phyloP scores from a whole-genome alignment of 2,113 vertebrate genomes.

The Tragelaphus buxtoni region DNA sequence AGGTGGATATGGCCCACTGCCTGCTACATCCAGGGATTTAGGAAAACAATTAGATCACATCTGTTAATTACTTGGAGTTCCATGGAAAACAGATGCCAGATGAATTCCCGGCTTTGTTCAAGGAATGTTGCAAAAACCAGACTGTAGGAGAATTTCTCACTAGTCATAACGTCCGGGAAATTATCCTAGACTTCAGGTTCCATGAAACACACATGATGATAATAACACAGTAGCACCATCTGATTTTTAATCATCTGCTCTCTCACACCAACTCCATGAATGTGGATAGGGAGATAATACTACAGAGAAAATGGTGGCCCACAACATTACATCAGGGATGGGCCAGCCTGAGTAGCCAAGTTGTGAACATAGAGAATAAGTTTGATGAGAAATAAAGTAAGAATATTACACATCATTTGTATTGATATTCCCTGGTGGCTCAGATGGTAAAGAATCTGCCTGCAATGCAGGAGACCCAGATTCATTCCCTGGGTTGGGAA shows the following conservation, averaged over 20 bases:
- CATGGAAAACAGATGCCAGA: conserved; percentile 33
- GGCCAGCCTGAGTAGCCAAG: neutral
- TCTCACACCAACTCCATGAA: neutral
- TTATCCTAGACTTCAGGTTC: neutral
- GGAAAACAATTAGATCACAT: conserved; percentile 20
- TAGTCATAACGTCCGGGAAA: conserved; percentile 1
- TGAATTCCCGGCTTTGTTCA: conserved; percentile 53
- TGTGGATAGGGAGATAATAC: neutral
- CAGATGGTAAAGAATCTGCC: neutral
- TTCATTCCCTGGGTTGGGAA: neutral
- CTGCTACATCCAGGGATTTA: neutral
- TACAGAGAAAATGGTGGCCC: fast-evolving
- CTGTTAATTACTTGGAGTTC: conserved; percentile 50
- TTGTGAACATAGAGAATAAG: neutral
- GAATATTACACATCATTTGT: neutral
- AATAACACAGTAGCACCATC: neutral
- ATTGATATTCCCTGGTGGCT: neutral
- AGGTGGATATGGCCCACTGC: neutral
- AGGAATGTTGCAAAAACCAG: conserved; percentile 8
- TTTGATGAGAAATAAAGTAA: neutral
- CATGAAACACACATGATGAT: neutral
- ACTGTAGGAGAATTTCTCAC: neutral
- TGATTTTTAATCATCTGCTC: neutral
- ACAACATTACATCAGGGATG: neutral
- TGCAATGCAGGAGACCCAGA: neutral